Evolutionary conservation across 1,140 invertebrate species (phyloP), one percentile per base, ranked within the genome.

Genomic region (Acarapis woodi): DNA sequence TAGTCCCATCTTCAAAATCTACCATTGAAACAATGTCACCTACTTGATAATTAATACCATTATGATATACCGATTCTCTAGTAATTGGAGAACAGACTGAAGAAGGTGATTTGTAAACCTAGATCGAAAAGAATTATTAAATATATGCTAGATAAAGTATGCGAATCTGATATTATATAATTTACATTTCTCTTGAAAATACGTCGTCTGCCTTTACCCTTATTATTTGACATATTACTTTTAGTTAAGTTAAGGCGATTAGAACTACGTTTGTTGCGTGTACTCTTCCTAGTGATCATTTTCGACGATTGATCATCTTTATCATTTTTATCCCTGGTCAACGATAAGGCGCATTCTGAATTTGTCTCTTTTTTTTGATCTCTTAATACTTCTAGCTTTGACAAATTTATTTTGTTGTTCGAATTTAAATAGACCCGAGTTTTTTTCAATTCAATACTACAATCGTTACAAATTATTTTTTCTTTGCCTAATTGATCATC

Each of bases 1-100:
- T 64, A 33, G 65, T 68, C 35, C 71, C 70, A 37, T 73, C 67
- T 36, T 73, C 67, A 24, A 66, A 53, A 50, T 83, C 78, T 21
- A 70, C 61, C 49, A 87, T 60, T 1, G 76, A 80, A 0, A 87
- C 78, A 49, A 88, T 75, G 52, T 88, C 82, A 5, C 82, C 82
- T 26, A 76, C 60, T 65, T 83, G 76, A 57, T 72, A 73, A 55
- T 82, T 83, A 42, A 62, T 67, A 53, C 72, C 71, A 58, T 78
- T 74, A 55, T 73, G 71, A 57, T 76, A 83, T 6, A 83, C 61
- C 49, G 65, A 72, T 40, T 76, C 67, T 44, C 69, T 71, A 4
- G 74, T 77, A 2, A 76, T 64, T 3, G 75, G 67, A 30, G 73
- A 76, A 1, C 75, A 67, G 23, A 75, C 71, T 16, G 75, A 63